Evolutionary conservation across 1,140 invertebrate genomes (phyloP).

Genomic region (Sitophilus oryzae): DNA sequence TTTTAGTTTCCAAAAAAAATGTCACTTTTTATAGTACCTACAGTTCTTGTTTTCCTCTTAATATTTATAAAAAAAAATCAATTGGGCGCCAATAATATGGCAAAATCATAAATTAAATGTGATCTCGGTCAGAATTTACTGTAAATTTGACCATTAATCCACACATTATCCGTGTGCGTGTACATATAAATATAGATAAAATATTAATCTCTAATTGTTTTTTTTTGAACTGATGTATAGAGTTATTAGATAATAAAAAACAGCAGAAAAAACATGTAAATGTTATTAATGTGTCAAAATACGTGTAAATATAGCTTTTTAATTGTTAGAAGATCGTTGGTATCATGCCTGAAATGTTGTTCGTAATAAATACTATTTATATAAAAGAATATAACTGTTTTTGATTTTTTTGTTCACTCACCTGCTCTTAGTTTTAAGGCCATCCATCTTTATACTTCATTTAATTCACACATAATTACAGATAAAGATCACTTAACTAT

Average conservation of each 20-base stretch:
- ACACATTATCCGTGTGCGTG: conserved; percentile 4
- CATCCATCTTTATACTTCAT: too few relatives aligned
- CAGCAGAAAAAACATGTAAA: neutral
- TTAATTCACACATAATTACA: too few relatives aligned
- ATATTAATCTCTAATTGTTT: conserved; percentile 3
- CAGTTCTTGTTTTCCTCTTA: too few relatives aligned
- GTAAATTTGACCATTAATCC: conserved; percentile 3
- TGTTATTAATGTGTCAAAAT: conserved; percentile 3
- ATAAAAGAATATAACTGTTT: conserved; percentile 7
- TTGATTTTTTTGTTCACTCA: too few relatives aligned
- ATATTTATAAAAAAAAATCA: too few relatives aligned
- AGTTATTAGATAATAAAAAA: conserved; percentile 10
- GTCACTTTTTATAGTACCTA: too few relatives aligned
- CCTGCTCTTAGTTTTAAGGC: too few relatives aligned
- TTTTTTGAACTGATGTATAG: conserved; percentile 22
- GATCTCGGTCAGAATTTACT: conserved; percentile 14
- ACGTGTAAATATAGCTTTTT: conserved; percentile 20
- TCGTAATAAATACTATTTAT: conserved; percentile 21
- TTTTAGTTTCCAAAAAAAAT: too few relatives aligned
- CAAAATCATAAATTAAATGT: neutral
- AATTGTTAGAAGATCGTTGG: conserved; percentile 18
- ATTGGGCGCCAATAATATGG: too few relatives aligned
- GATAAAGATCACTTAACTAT: too few relatives aligned
- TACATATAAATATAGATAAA: neutral
- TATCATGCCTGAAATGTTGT: conserved; percentile 19